Evolutionary conservation across 2,888 invertebrate species (phyloP).

Genomic region (Hydrotaea diabolus): DNA sequence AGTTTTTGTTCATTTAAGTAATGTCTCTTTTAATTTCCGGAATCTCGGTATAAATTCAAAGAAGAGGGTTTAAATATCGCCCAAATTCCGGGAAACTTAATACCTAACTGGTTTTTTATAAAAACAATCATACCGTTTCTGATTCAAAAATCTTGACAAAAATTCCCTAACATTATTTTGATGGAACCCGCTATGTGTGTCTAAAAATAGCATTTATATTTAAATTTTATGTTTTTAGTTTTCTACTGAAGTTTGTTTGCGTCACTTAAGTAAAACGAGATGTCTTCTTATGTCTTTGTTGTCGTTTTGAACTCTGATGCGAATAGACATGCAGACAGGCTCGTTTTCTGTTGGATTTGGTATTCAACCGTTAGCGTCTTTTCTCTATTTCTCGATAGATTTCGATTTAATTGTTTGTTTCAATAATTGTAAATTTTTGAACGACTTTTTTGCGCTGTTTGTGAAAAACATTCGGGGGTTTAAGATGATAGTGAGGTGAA

Average conservation of each 20-base stretch:
- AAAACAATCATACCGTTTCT: no score
- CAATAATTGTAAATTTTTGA: not conserved
- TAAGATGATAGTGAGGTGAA: not conserved
- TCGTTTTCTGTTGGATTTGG: not conserved
- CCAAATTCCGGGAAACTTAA: no score
- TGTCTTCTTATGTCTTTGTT: not conserved
- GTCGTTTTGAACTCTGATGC: not conserved
- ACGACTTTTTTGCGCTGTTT: no score
- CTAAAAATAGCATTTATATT: not conserved
- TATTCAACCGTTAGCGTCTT: not conserved
- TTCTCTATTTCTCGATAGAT: not conserved
- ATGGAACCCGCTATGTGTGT: no score
- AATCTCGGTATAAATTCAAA: no score
- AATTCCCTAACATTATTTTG: no score
- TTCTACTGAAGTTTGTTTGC: not conserved
- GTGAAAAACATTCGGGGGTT: no score
- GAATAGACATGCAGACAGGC: not conserved
- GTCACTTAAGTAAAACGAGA: not conserved
- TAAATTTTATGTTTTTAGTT: not conserved
- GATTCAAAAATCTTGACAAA: no score
- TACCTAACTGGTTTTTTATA: no score
- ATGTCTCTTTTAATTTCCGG: no score
- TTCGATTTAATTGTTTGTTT: constrained; percentile 14
- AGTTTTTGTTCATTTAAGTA: no score
- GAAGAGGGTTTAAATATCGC: no score